Evolutionary conservation across 2,797 vertebrate species (phyloP), one percentile per base, ranked within the genome.

Genomic region (Hozukius guyotensis): DNA sequence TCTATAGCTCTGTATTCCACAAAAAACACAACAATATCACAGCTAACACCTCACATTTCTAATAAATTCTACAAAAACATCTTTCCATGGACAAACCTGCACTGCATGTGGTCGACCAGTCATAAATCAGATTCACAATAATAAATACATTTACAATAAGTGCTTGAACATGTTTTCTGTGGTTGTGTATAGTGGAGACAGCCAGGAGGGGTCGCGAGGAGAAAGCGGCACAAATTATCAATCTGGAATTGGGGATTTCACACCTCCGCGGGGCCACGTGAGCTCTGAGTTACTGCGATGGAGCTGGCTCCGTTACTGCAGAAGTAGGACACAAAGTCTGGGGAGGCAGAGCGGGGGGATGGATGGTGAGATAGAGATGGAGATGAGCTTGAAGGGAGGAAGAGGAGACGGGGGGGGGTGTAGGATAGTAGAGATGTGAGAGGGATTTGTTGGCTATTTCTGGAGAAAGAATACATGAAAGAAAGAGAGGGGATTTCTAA

Each of bases 311-410:
- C 46, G 68, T 24, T 73, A 29, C 63, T 67, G 85, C 32, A 88
- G 83, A 93, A 94, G 84, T 93, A 93, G 92, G 92, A 90, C 91
- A 88, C 84, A 46, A 24, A 83, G 77, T 85, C 81, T 88, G 85
- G 60, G 42, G 70, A 68, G 70, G 73, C 56, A 9, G 69, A 42
- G 62, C 29, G 10, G n/a, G 64, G 1, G 59, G 18, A 20, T 13
- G 73, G 70, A 64, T 20, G 65, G 25, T 32, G 64, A 72, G 78
- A 42, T 20, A 69, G 70, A 81, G 64, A 82, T 36, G 34, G 75
- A 78, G 81, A 82, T 12, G 75, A 81, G 70, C 49, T 73, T 71
- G 82, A 75, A 36, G 60, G 76, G 78, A 67, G 77, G 9, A 70
- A 16, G 29, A 29, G 29, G 64, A 63, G 56, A 53, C 2, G 10